phyloP scores from a whole-genome alignment of 2,888 invertebrate genomes.

The Ophioninae sp. region DNA sequence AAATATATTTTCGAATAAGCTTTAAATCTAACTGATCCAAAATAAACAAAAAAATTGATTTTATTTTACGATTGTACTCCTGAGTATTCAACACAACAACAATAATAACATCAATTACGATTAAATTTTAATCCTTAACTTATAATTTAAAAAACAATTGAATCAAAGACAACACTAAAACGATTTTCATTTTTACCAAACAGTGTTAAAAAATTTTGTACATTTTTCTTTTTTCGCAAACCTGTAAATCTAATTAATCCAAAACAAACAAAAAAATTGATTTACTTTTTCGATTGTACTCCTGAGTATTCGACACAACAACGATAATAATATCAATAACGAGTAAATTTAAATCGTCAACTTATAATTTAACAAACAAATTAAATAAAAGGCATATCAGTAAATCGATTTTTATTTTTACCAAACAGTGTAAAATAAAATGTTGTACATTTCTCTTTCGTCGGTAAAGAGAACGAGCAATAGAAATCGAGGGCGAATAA shows the following conservation, averaged over 20 bases:
- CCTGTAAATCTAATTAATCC: no score
- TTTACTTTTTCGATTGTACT: no score
- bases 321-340: not conserved
- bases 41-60: no score
- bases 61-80: no score
- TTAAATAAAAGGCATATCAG: not conserved
- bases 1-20: no score
- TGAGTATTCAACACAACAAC: no score
- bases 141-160: not conserved
- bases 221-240: constrained; percentile 9
- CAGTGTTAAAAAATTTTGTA: not conserved
- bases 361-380: not conserved
- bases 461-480: constrained; percentile 37
- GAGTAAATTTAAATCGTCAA: not conserved
- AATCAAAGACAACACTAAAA: not conserved
- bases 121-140: not conserved
- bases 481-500: constrained; percentile 32
- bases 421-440: not conserved
- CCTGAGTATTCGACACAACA: no score
- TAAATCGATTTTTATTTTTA: not conserved
- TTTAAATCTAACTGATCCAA: no score
- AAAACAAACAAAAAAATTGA: no score
- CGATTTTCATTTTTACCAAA: not conserved
- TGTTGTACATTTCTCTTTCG: constrained; percentile 2
- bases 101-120: not conserved